phyloP scores from a whole-genome alignment of 2,888 invertebrate species.

The Ligdia adustata region DNA sequence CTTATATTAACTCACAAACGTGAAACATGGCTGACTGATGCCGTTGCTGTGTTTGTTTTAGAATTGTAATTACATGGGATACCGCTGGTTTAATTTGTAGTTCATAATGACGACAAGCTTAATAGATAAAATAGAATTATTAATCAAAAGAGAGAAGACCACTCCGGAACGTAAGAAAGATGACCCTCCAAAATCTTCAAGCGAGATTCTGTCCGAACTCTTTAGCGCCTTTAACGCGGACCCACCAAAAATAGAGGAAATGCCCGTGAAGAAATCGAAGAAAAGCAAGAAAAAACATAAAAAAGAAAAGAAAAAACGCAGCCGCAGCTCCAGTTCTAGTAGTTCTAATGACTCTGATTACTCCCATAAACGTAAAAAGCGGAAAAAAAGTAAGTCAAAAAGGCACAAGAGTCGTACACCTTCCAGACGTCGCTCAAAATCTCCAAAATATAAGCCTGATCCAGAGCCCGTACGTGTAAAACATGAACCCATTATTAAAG shows the following conservation, averaged over 20 bases:
- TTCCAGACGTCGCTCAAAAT: constrained; percentile 43
- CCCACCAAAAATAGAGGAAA: constrained; percentile 83
- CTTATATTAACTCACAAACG: too few species aligned
- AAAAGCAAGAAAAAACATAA: constrained; percentile 86
- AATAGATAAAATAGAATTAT: constrained; percentile 72
- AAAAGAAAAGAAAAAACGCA: constrained; percentile 82
- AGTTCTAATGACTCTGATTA: constrained; percentile 74
- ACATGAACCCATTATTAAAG: constrained; percentile 33
- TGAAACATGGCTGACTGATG: too few species aligned
- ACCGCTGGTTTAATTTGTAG: too few species aligned
- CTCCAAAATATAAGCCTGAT: constrained; percentile 57
- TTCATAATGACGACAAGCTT: constrained; percentile 60
- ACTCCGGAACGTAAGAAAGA: constrained; percentile 74
- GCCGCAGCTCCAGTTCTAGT: constrained; percentile 68
- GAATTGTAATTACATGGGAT: too few species aligned
- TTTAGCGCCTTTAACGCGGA: constrained; percentile 91
- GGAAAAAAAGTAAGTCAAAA: constrained; percentile 80
- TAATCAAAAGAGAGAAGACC: constrained; percentile 75
- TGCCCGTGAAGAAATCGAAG: constrained; percentile 70
- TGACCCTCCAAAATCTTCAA: constrained; percentile 86
- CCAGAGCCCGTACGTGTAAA: constrained; percentile 44
- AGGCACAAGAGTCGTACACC: constrained; percentile 59
- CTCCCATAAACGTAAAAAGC: constrained; percentile 82
- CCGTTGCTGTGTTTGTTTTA: too few species aligned
- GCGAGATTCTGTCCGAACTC: constrained; percentile 92